Evolutionary conservation across 2,113 vertebrate genomes (phyloP).

Genomic region (Phrynocephalus versicolor): DNA sequence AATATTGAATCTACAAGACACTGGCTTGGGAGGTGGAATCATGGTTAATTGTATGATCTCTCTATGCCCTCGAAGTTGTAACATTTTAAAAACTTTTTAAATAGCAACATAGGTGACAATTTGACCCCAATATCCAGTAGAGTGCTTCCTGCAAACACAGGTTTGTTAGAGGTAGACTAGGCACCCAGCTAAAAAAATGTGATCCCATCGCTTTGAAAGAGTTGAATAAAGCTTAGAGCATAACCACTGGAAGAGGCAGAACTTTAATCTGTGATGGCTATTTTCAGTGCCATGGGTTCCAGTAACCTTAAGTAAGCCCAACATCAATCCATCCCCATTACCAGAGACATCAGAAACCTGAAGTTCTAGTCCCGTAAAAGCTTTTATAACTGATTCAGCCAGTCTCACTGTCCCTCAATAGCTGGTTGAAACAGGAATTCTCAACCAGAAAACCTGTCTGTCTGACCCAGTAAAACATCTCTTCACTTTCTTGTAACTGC

Average conservation of each 20-base stretch:
- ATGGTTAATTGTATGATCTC: not conserved
- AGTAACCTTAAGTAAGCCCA: not conserved
- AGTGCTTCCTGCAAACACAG: not conserved
- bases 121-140: not conserved
- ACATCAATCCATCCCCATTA: not conserved
- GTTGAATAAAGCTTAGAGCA: not conserved
- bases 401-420: not conserved
- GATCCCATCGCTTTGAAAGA: not conserved
- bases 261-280: not conserved
- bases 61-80: not conserved
- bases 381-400: not conserved
- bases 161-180: not conserved
- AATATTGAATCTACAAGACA: not conserved
- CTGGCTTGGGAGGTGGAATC: not conserved
- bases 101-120: not conserved
- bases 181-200: too few relatives aligned
- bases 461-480: not conserved
- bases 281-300: not conserved
- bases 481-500: not conserved
- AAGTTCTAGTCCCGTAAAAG: too few relatives aligned
- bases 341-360: not conserved
- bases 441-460: too few relatives aligned
- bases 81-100: not conserved
- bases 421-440: not conserved
- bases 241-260: not conserved